Conservation (phyloP, 2,113 vertebrate species). For the Calidris pygmaea region DNA sequence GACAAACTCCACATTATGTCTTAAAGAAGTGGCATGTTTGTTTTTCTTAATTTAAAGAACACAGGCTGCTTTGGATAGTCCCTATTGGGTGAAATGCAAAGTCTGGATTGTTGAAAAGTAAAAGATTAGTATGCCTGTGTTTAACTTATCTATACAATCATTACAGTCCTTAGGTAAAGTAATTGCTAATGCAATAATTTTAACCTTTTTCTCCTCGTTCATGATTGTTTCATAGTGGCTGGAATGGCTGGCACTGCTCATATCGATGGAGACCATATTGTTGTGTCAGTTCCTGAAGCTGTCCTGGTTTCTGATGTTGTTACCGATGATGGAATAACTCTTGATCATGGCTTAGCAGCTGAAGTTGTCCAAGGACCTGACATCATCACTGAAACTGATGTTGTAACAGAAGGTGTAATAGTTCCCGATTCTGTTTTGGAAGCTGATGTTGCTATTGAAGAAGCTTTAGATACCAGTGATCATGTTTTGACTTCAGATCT, state of each 20-base stretch:
- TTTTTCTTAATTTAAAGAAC: background rate
- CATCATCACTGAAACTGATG: conserved; percentile 83
- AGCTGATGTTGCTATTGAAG: conserved; percentile 91
- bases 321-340: conserved; percentile 92
- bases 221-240: conserved; percentile 80
- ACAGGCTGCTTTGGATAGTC: background rate
- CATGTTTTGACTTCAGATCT: conserved; percentile 89
- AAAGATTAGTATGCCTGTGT: background rate
- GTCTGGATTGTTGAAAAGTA: background rate
- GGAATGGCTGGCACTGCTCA: conserved; percentile 97
- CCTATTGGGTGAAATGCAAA: background rate
- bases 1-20: background rate
- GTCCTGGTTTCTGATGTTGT: conserved; percentile 96
- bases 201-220: conserved; percentile 54
- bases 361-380: conserved; percentile 91
- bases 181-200: background rate
- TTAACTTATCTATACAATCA: background rate
- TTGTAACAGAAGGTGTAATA: conserved; percentile 88
- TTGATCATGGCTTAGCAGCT: conserved; percentile 90
- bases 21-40: background rate
- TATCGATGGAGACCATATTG: conserved; percentile 97
- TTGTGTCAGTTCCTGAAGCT: conserved; percentile 95
- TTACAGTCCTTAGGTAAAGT: background rate
- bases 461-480: conserved; percentile 85
- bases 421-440: conserved; percentile 89